phyloP scores from a whole-genome alignment of 2,113 vertebrate genomes.

The Willisornis vidua region DNA sequence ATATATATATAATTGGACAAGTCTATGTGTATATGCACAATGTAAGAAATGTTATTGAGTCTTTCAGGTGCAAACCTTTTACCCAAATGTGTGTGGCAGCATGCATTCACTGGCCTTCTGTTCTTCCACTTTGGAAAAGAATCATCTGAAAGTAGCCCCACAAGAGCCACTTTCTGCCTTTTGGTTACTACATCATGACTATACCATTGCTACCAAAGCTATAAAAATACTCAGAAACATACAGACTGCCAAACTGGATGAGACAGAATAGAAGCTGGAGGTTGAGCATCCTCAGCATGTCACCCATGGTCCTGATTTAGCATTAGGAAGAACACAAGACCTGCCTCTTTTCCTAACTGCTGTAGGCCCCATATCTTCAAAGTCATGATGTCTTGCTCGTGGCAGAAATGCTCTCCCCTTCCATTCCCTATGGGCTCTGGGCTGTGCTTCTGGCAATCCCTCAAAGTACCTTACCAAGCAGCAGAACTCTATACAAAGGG shows the following conservation, averaged over 20 bases:
- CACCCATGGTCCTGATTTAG: background rate
- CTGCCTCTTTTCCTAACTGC: background rate
- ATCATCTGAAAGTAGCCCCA: background rate
- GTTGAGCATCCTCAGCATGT: background rate
- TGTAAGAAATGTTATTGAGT: background rate
- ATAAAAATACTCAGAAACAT: background rate
- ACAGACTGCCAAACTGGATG: background rate
- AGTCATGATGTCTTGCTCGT: background rate
- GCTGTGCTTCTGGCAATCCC: background rate
- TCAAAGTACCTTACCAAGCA: background rate
- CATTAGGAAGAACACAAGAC: background rate
- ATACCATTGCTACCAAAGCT: background rate
- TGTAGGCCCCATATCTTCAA: background rate
- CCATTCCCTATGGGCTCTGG: background rate
- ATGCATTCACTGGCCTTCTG: background rate
- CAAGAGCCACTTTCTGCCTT: background rate
- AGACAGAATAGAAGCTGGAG: background rate
- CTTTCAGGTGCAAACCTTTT: background rate
- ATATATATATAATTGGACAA: background rate
- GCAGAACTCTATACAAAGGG: background rate
- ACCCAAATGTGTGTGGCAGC: background rate
- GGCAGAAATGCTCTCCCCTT: background rate
- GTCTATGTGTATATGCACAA: background rate
- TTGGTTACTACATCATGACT: rapidly evolving
- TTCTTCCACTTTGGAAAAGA: background rate